Evolutionary conservation across 2,888 invertebrate genomes (phyloP), one percentile per base, ranked within the genome.

Genomic region (Arge pagana): DNA sequence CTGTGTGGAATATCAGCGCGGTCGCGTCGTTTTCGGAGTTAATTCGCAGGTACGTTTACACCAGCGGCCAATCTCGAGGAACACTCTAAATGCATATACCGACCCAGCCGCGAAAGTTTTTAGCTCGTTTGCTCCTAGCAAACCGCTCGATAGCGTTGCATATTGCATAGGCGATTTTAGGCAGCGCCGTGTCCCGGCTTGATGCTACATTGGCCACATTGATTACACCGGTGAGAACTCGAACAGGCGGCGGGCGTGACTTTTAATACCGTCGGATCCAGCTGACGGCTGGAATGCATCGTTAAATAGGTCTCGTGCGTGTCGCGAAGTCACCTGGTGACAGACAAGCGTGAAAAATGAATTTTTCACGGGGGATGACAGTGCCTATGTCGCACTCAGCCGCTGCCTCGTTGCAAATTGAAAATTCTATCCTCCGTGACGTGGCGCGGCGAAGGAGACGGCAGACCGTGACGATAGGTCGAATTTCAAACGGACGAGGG

Each of bases 291-390:
- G 13, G 7, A 11, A 28, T 41, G n/a, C 16, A 2, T 16, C 16
- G 41, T 16, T 41, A 41, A 41, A 41, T 41, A 41, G 41, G 10
- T 26, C n/a, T 26, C 26, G 26, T 7, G n/a, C n/a, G 28, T 41
- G 16, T 41, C 6, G n/a, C n/a, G n/a, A n/a, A n/a, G 11, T 28
- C 26, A 30, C 43, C 4, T 21, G 43, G 21, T 43, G 43, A 30
- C 43, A 43, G 43, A 43, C 43, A 31, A 31, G 43, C 16, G 11
- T 43, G 43, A 43, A 31, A 31, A 21, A 43, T 43, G 43, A 43
- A 43, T 43, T 43, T 31, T 11, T 31, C 43, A 7, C 31, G 13
- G 13, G 5, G 43, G 13, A 21, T 43, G 43, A 43, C 43, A 43
- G n/a, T n/a, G n/a, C n/a, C n/a, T n/a, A n/a, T n/a, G n/a, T n/a